A percentile compares a stretch with the other conserved stretches of the same genome.
Evolutionary conservation across 2,113 vertebrate genomes (phyloP).

Genomic region (Natator depressus): DNA sequence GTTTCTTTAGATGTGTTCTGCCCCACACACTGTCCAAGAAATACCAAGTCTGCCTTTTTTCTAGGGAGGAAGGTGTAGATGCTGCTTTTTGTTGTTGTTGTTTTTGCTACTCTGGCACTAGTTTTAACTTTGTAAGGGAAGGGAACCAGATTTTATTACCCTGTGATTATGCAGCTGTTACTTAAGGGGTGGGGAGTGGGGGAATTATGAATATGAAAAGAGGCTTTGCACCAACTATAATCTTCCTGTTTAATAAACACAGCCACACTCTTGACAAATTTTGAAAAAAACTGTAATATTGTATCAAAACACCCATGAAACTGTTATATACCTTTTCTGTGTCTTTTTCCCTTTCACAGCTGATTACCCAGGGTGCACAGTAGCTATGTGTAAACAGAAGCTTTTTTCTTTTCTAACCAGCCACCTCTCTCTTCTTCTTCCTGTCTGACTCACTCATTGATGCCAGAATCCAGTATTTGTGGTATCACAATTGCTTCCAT

Average conservation of each 20-base stretch:
- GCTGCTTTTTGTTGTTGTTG: not conserved
- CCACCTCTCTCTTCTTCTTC: not conserved
- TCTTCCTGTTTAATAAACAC: constrained; percentile 10
- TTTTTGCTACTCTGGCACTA: not conserved
- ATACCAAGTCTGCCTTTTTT: accelerated
- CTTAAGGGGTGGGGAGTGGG: too few relatives aligned
- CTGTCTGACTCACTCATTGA: not conserved
- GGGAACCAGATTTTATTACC: not conserved
- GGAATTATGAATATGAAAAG: not conserved
- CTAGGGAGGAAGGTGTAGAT: not conserved
- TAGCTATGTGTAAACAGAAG: not conserved
- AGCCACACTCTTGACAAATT: not conserved
- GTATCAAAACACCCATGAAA: constrained; percentile 40
- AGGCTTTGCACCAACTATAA: not conserved
- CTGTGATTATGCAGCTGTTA: not conserved
- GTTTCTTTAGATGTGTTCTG: not conserved
- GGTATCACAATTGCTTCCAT: not conserved
- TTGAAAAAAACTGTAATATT: not conserved
- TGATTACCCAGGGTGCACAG: not conserved
- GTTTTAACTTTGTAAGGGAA: not conserved
- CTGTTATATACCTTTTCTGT: not conserved
- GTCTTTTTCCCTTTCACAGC: not conserved
- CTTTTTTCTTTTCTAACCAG: not conserved
- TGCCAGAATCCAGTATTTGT: not conserved
- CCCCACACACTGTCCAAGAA: not conserved